A percentile compares a stretch with the other conserved stretches of the same genome.
Conservation (phyloP, 2,797 vertebrate genomes). For the Nannoperca australis region DNA sequence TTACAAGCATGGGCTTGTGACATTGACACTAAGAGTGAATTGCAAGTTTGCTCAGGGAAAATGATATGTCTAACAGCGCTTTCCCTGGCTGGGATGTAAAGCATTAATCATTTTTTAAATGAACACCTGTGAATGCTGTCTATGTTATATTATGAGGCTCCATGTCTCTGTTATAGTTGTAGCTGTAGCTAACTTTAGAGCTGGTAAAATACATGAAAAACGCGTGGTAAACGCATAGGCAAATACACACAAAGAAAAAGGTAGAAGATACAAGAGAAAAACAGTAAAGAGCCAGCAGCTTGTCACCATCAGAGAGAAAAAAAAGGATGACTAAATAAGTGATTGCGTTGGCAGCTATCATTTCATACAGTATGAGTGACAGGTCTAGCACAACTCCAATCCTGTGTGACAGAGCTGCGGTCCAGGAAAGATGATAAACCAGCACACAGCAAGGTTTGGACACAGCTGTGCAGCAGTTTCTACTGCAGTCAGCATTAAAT, state of each 20-base stretch:
- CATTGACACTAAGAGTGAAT: background rate
- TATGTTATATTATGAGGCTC: background rate
- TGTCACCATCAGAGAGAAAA: background rate
- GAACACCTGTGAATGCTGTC: background rate
- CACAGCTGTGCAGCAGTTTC: conserved; percentile 29
- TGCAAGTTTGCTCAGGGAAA: background rate
- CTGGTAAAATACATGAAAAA: background rate
- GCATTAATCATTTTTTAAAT: background rate
- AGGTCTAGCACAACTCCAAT: background rate
- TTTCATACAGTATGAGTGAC: conserved; percentile 28
- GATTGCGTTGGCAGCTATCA: background rate
- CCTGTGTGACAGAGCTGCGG: conserved; percentile 29
- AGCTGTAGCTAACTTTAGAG: background rate
- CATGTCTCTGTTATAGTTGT: background rate
- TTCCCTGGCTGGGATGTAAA: background rate
- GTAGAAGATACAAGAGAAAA: background rate
- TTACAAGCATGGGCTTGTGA: background rate
- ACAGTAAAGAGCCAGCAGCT: background rate
- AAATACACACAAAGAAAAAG: background rate
- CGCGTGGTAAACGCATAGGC: background rate
- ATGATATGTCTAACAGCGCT: background rate
- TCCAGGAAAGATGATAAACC: conserved; percentile 27
- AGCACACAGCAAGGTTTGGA: background rate
- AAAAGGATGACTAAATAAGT: background rate
- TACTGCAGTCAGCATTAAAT: conserved; percentile 19